Conservation (phyloP, 1,140 invertebrate species). For the Acyrthosiphon pisum region DNA sequence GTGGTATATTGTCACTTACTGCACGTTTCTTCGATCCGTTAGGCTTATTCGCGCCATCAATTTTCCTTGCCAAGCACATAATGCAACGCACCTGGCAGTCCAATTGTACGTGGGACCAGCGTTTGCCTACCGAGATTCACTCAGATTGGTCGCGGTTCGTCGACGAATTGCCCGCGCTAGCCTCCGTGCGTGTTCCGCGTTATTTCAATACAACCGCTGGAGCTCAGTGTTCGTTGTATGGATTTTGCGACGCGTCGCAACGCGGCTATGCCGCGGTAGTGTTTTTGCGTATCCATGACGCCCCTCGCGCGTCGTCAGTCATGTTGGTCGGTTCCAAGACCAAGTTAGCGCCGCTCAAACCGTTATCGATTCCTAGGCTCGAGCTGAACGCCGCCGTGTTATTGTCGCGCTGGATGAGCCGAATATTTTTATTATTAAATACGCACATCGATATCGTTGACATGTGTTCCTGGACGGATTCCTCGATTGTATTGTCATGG, state of each 20-base stretch:
- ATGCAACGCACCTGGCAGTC: too few relatives aligned
- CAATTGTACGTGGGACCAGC: not conserved
- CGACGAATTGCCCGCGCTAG: not conserved
- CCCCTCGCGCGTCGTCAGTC: too few relatives aligned
- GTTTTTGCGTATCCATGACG: slow-evolving; percentile 43
- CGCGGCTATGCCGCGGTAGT: slow-evolving; percentile 61
- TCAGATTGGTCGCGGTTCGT: not conserved
- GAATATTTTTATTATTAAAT: slow-evolving; percentile 15
- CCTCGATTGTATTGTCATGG: slow-evolving; percentile 59
- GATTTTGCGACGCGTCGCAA: slow-evolving; percentile 62
- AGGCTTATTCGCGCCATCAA: too few relatives aligned
- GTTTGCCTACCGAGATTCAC: not conserved
- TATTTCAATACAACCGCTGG: not conserved
- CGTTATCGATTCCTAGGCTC: too few relatives aligned
- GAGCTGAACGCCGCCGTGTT: too few relatives aligned
- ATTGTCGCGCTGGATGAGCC: too few relatives aligned
- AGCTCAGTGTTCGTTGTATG: not conserved
- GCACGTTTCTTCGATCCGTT: too few relatives aligned
- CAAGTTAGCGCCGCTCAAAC: too few relatives aligned
- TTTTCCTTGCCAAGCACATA: too few relatives aligned
- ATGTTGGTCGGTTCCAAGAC: too few relatives aligned
- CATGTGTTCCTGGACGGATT: slow-evolving; percentile 62
- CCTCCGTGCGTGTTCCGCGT: not conserved
- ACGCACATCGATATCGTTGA: slow-evolving; percentile 36
- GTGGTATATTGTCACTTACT: too few relatives aligned